Base-by-base conservation (phyloP, 2,797 vertebrate species). In the Poeciliopsis paucimaculata region DNA sequence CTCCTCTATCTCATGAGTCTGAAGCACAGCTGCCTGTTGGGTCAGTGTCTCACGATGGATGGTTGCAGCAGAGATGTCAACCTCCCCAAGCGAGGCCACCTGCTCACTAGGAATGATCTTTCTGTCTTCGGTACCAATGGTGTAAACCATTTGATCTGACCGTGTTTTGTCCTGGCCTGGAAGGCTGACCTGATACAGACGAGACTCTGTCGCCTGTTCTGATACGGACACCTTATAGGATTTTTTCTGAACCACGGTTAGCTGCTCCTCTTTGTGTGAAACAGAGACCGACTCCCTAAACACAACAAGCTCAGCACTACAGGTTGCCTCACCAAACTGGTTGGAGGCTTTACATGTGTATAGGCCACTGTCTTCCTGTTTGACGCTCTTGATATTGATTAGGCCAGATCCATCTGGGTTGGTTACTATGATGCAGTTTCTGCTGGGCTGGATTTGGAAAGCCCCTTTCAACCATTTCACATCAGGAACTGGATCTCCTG, bases 391-490 rank as follows among this genome's bases (percentile, higher is more conserved):
- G 71, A 98, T 83, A 0, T 84, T 95, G 71, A 98, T 92, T 2
- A 89, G 95, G 28, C 98, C 98, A 0, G 96, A 97, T 31, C 97
- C 96, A 2, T 97, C 96, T 1, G 94, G 82, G 53, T 95, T 95
- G 64, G 95, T 91, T 78, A 89, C 90, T 47, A 97, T 72, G n/a
- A 94, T 93, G 66, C 66, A 95, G 66, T 85, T 94, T 0, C 84
- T 91, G 60, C 88, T 94, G 0, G 96, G 90, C 78, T 93, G 94
- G 81, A 98, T 94, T 83, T 94, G 94, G 77, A 92, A 79, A 1
- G 87, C 93, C n/a, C 95, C 96, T 82, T 92, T 97, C 91, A 96
- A 97, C 97, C 98, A 98, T n/a, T 91, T 93, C 55, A 98, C 86
- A 0, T 91, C 84, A 2, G 97, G 97, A 9, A 81, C 9, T 0